phyloP scores from a whole-genome alignment of 2,113 vertebrate species.

The Scopus umbretta region DNA sequence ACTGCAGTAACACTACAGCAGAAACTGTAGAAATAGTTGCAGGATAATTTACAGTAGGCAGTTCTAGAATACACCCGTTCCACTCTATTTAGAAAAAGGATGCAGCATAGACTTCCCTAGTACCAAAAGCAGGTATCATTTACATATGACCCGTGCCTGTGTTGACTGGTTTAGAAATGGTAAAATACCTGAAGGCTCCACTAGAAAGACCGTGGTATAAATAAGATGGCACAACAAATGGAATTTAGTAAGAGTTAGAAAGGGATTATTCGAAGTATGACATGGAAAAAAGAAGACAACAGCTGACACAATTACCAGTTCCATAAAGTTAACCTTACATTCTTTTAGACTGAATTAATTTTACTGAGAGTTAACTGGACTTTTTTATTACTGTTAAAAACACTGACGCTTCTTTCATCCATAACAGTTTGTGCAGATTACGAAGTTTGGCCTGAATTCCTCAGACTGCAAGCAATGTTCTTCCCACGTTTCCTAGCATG shows the following conservation, averaged over 20 bases:
- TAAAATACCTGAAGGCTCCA: not conserved
- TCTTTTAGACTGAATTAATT: not conserved
- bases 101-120: not conserved
- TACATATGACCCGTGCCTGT: not conserved
- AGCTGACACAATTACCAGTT: not conserved
- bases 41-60: not conserved
- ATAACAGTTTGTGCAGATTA: not conserved
- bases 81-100: not conserved
- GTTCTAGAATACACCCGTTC: not conserved
- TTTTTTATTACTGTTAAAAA: not conserved
- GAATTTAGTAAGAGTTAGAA: not conserved
- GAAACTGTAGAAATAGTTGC: not conserved
- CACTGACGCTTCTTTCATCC: not conserved
- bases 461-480: not conserved
- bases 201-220: not conserved
- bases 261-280: not conserved
- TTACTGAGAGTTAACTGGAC: not conserved
- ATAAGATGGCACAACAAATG: not conserved
- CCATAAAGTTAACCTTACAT: not conserved
- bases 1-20: not conserved
- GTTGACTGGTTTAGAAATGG: not conserved
- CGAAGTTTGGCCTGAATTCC: not conserved
- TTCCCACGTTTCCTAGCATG: not conserved
- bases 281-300: not conserved
- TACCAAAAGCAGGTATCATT: not conserved